Conservation (phyloP, 2,888 invertebrate species). For the Eupithecia exiguata region DNA sequence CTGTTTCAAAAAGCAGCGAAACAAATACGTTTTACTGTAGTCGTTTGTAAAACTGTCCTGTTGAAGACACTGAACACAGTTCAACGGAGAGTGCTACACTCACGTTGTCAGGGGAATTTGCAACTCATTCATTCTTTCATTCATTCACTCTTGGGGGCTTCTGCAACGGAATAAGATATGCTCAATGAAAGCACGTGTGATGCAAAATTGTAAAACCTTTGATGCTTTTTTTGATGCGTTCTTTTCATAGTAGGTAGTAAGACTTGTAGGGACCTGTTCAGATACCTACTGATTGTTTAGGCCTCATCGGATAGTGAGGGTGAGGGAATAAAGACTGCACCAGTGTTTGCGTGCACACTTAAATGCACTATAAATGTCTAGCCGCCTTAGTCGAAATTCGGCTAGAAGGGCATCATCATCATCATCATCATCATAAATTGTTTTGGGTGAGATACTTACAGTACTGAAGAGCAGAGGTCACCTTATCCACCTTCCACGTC, state of each 20-base stretch:
- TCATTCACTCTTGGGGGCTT: constrained; percentile 13
- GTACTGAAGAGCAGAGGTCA: neutral
- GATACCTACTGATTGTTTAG: too few species aligned
- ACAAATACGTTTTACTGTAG: neutral
- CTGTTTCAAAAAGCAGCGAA: neutral
- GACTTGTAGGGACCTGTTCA: neutral
- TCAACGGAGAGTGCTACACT: constrained; percentile 20
- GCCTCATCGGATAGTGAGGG: too few species aligned
- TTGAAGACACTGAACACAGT: neutral
- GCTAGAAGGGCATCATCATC: too few species aligned
- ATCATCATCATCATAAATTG: too few species aligned
- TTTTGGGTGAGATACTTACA: too few species aligned
- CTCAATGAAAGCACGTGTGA: neutral
- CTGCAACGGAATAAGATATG: constrained; percentile 19
- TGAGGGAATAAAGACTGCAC: too few species aligned
- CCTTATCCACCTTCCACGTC: neutral
- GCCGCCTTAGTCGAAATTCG: too few species aligned
- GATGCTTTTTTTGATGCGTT: neutral
- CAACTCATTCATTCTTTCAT: constrained; percentile 6
- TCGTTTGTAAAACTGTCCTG: constrained; percentile 14
- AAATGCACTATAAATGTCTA: too few species aligned
- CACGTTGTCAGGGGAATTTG: neutral
- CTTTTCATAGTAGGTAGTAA: neutral
- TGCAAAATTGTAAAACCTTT: neutral
- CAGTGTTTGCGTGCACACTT: too few species aligned